Conservation (phyloP, 1,140 invertebrate species). For the Eurosta solidaginis region DNA sequence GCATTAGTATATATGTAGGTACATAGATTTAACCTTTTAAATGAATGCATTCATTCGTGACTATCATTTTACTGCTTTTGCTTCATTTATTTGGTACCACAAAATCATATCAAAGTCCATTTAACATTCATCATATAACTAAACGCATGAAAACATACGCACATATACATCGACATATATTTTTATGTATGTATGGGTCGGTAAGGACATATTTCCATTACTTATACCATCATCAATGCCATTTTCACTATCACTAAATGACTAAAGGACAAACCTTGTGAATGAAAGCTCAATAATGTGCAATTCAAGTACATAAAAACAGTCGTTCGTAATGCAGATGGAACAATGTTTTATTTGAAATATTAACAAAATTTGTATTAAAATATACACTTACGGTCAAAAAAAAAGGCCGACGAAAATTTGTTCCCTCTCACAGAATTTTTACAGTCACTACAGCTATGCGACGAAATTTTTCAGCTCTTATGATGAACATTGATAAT, state of each 20-base stretch:
- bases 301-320: too few species aligned
- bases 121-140: too few species aligned
- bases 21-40: not conserved
- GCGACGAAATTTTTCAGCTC: too few species aligned
- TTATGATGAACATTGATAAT: too few species aligned
- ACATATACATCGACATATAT: not conserved
- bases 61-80: not conserved
- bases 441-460: too few species aligned
- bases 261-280: not conserved
- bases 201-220: not conserved
- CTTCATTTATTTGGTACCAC: not conserved
- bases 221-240: not conserved
- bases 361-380: too few species aligned
- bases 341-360: too few species aligned
- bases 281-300: not conserved
- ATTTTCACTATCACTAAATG: not conserved
- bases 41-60: not conserved
- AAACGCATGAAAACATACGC: not conserved
- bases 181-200: not conserved
- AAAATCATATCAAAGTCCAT: constrained; percentile 6
- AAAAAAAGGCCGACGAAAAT: too few species aligned
- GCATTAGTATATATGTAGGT: too few species aligned
- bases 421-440: too few species aligned
- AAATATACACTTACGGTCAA: too few species aligned
- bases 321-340: too few species aligned